Evolutionary conservation across 2,113 vertebrate species (phyloP), one percentile per base, ranked within the genome.

Genomic region (Ophthalmolycus amberensis): DNA sequence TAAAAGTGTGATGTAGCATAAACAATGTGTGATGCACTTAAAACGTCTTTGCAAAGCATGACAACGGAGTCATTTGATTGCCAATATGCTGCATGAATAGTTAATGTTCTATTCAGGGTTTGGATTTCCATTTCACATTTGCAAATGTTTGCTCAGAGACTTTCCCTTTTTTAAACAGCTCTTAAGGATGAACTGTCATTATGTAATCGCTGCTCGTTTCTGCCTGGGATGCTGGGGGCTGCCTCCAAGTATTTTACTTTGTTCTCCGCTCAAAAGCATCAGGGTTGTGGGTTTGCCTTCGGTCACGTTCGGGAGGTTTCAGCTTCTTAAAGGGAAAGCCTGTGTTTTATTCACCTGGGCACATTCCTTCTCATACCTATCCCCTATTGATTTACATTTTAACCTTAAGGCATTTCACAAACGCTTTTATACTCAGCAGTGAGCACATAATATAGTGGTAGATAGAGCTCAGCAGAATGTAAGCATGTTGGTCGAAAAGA

Each of bases 21-120:
- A 59, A 59, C 29, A 15, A 15, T 56, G 48, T 56, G 6, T 9
- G 18, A 56, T 12, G 54, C 14, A 50, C 48, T 50, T 50, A 25
- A 54, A 56, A 22, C 18, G 65, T 83, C 62, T 90, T 74, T 48
- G 77, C 77, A 70, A 85, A 79, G 15, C 66, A 42, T 66, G 67
- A 71, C 87, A 83, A 82, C 72, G 62, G 71, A 86, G 50, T 27
- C 68, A 60, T 82, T 82, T 82, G 75, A 89, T 90, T 89, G 86
- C 80, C 87, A 74, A 87, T 72, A 79, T 48, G 87, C 75, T 37
- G 75, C 90, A 90, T 94, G 82, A 93, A 94, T 91, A 88, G 46
- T 91, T 91, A 83, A 91, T 92, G 80, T 38, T 25, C 85, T 86
- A 80, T 89, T 90, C 86, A 67, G 58, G 50, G 44, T 64, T 6